Conservation (phyloP, 2,888 invertebrate genomes). For the Heterodera filipjevi region DNA sequence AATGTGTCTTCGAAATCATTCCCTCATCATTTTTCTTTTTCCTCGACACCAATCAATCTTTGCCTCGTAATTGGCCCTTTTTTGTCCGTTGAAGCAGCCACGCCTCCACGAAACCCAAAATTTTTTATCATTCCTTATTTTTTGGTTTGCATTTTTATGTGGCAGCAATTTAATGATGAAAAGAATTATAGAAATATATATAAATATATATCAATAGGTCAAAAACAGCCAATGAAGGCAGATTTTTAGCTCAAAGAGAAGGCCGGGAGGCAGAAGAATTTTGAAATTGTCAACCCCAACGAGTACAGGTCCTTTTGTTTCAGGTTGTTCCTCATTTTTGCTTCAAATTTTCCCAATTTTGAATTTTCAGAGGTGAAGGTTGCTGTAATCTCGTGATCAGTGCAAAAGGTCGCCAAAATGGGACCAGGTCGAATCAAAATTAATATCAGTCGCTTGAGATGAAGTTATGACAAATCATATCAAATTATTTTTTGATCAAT, state of each 20-base stretch:
- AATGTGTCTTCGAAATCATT: no score
- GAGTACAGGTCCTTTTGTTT: constrained; percentile 56
- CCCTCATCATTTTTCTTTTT: no score
- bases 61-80: no score
- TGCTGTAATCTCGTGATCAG: constrained; percentile 63
- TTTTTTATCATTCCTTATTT: no score
- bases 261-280: not conserved
- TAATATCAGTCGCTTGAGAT: no score
- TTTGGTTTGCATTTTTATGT: no score
- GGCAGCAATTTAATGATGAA: no score
- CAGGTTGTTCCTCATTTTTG: not conserved
- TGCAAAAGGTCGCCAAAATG: constrained; percentile 53
- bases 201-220: not conserved
- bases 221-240: no score
- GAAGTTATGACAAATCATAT: no score
- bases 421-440: not conserved
- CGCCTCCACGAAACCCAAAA: no score
- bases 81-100: no score
- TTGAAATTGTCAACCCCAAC: constrained; percentile 35
- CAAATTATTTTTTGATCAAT: not conserved
- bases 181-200: not conserved
- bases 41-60: no score
- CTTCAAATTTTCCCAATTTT: not conserved
- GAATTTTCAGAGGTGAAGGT: constrained; percentile 56
- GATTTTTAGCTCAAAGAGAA: not conserved